Percentiles rank a stretch among this genome's conserved stretches.
Evolutionary conservation across 2,888 invertebrate species (phyloP).

Genomic region (Orthonevra nobilis): DNA sequence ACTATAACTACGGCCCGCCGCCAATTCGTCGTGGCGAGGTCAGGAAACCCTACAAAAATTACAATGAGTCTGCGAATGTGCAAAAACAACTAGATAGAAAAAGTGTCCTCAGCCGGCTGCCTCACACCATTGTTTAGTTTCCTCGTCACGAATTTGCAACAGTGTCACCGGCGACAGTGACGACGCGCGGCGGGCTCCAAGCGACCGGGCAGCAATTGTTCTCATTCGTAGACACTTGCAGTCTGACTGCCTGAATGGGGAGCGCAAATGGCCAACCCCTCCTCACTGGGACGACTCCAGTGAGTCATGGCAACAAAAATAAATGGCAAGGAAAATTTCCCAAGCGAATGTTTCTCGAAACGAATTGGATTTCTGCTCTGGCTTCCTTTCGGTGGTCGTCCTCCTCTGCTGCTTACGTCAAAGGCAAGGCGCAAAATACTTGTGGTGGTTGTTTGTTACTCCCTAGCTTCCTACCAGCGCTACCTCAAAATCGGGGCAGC

Average conservation of each 20-base stretch:
- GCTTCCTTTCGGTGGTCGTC: neutral
- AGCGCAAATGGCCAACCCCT: slow-evolving; percentile 11
- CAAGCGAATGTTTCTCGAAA: slow-evolving; percentile 12
- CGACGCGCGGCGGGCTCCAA: no score
- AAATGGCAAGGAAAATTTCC: slow-evolving; percentile 55
- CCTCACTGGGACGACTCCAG: slow-evolving; percentile 29
- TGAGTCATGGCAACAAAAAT: slow-evolving; percentile 69
- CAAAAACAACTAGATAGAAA: no score
- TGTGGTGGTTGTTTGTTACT: slow-evolving; percentile 8
- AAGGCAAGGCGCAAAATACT: slow-evolving; percentile 13
- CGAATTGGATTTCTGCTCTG: slow-evolving; percentile 12
- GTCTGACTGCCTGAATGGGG: slow-evolving; percentile 4
- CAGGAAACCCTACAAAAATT: slow-evolving; percentile 18
- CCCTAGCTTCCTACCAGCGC: no score
- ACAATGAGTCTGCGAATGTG: no score
- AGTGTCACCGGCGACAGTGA: no score
- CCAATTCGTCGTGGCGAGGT: neutral
- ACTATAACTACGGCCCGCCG: no score
- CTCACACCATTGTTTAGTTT: slow-evolving; percentile 22
- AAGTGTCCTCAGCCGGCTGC: slow-evolving; percentile 20
- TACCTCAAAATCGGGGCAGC: no score
- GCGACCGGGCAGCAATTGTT: slow-evolving; percentile 34
- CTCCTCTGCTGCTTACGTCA: slow-evolving; percentile 21
- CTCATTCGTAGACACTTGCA: slow-evolving; percentile 41
- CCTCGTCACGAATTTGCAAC: slow-evolving; percentile 23